Base-by-base conservation (phyloP, 64 coral and sea anemone species). In the Stichodactyla helianthus region DNA sequence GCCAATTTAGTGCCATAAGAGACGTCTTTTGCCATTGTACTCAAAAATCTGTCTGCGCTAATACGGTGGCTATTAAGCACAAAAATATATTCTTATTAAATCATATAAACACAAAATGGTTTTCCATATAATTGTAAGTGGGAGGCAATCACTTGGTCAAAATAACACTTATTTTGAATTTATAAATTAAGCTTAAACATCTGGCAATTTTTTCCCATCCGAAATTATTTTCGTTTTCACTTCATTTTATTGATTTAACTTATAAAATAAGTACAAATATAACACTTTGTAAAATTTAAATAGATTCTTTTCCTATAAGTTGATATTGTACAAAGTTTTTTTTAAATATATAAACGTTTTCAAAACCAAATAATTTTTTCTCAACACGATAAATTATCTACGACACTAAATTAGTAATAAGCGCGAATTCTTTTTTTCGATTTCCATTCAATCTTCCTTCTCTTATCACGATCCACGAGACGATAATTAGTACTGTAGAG, bases 331-430 rank as follows among this genome's bases (percentile, higher is more conserved):
- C 20, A 85, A 11, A 52, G 11, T 54, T 23, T 82, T 50, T 16
- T 17, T 82, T 82, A 58, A 58, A 18, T 25, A 82, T 82, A 54
- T 23, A 58, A 82, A 82, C 80, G 80, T 22, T 54, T 53, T 82
- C 19, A 54, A 54, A 54, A 82, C 18, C 19, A 54, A 54, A 53
- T 16, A 82, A 54, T 54, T 53, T 51, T 6, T 82, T 4, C 0
- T 10, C 68, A 23, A 74, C 68, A 74, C 68, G 35, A 44, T 44
- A 44, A 44, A 31, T 31, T 74, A 27, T 27, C 4, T 26, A 74
- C 35, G 35, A 44, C 35, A 44, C 35, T 44, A 44, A 44, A 44
- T 44, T 44, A 44, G 25, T 74, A 74, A 74, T 31, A 23, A 26
- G 68, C 22, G 27, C 68, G 68, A 74, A 22, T 74, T 31, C n/a